phyloP scores from a whole-genome alignment of 2,888 invertebrate genomes.

The Napeogenes inachia region DNA sequence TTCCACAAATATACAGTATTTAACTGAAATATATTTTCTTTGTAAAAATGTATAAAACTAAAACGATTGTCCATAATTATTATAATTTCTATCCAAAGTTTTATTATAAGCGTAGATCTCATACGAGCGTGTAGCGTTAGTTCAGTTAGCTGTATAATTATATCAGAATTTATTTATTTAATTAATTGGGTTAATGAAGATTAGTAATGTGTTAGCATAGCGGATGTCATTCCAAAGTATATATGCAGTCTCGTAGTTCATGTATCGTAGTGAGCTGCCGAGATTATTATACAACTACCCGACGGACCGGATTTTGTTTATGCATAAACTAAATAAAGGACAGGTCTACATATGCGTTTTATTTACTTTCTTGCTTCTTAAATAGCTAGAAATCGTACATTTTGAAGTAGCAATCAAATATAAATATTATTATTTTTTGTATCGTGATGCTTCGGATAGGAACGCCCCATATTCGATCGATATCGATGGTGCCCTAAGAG shows the following conservation, averaged over 20 bases:
- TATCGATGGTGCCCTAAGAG: too few species aligned
- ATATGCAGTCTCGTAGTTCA: conserved; percentile 36
- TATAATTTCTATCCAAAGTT: conserved; percentile 75
- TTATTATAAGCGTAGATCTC: conserved; percentile 76
- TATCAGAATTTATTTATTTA: conserved; percentile 73
- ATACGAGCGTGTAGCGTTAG: conserved; percentile 63
- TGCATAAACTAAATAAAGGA: conserved; percentile 71
- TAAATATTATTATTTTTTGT: too few species aligned
- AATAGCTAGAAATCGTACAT: too few species aligned
- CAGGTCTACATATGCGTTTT: conserved; percentile 34
- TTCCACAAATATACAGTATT: conserved; percentile 51
- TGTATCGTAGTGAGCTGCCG: conserved; percentile 49
- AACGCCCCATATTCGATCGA: too few species aligned
- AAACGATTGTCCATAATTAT: conserved; percentile 59
- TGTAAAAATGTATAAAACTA: conserved; percentile 74
- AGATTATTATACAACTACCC: conserved; percentile 57
- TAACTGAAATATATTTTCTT: conserved; percentile 51
- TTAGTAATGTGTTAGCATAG: conserved; percentile 67
- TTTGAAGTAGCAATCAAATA: too few species aligned
- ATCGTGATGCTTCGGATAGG: too few species aligned
- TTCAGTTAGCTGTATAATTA: conserved; percentile 62
- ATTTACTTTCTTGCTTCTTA: conserved; percentile 12
- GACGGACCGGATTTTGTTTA: conserved; percentile 69
- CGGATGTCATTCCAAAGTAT: conserved; percentile 73
- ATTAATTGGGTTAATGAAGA: conserved; percentile 47